Evolutionary conservation across 2,113 vertebrate species (phyloP).

Genomic region (Grammomys surdaster): DNA sequence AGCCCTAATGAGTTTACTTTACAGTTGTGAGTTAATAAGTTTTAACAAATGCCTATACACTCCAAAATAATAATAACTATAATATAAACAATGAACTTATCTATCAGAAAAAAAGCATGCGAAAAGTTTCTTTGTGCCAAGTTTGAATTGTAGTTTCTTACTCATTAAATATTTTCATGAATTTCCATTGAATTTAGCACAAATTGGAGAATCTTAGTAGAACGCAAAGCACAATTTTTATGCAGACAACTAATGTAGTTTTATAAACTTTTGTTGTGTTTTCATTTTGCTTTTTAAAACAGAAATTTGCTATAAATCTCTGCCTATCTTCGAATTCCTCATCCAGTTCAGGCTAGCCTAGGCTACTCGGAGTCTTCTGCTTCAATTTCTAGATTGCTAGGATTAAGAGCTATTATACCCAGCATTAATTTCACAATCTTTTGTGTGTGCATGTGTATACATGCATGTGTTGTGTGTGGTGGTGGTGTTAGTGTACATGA

Average conservation of each 20-base stretch:
- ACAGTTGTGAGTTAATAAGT: not conserved
- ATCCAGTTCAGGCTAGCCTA: not conserved
- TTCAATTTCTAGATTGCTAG: not conserved
- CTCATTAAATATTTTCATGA: not conserved
- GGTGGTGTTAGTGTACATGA: not conserved
- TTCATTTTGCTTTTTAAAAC: not conserved
- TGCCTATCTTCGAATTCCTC: not conserved
- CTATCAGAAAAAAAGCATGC: not conserved
- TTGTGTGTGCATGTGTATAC: not conserved
- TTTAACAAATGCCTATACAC: not conserved
- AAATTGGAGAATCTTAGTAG: not conserved
- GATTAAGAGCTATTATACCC: not conserved
- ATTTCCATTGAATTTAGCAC: not conserved
- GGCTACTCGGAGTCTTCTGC: not conserved
- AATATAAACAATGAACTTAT: not conserved
- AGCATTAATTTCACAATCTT: not conserved
- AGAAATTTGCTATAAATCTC: not conserved
- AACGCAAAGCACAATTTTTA: not conserved
- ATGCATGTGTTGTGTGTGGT: not conserved
- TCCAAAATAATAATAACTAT: not conserved
- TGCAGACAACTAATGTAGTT: not conserved
- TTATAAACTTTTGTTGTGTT: not conserved
- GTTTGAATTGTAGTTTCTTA: not conserved
- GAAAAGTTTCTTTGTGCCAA: not conserved
- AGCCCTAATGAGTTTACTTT: not conserved